Base-by-base conservation (phyloP, 2,888 invertebrate species). In the Parnassius smintheus region DNA sequence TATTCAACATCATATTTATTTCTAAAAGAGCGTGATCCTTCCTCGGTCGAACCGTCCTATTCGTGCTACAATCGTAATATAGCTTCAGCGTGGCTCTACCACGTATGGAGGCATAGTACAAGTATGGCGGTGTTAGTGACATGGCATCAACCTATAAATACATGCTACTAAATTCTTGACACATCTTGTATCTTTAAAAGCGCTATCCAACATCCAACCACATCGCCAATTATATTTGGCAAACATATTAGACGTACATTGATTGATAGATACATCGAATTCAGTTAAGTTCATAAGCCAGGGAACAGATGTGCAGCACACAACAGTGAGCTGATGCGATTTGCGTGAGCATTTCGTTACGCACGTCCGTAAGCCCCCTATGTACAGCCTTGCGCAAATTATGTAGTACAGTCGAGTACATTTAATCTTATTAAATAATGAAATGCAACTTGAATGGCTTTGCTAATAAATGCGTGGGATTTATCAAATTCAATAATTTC, bases 331-430 rank as follows among this genome's bases (percentile, higher is more conserved):
- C 75, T 85, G 81, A 88, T 82, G 78, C 85, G 88, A 88, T 88
- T 89, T 83, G 78, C 66, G 64, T 62, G 64, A 71, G 80, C 88
- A 86, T 88, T 86, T 83, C 85, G 85, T 81, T 86, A 81, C 76
- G 63, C 84, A 70, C 77, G 83, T 80, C 80, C 80, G 77, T 78
- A 79, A 81, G 80, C 78, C 78, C 79, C 77, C 75, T 75, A 80
- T 75, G 74, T 75, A 68, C 71, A 73, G 51, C 59, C 57, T 58
- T 66, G 60, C 56, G 41, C 58, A 64, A 64, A 65, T 64, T 66
- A 66, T 59, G 59, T 56, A 9, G 51, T 51, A 63, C 56, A 51
- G 59, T 63, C 63, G 59, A 59, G 55, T 63, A 45, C 63, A 63
- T 59, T 59, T 63, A 63, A 63, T 59, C 59, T 59, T 51, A 55